Base-by-base conservation (phyloP, 2,797 vertebrate species). In the Uromys caudimaculatus region DNA sequence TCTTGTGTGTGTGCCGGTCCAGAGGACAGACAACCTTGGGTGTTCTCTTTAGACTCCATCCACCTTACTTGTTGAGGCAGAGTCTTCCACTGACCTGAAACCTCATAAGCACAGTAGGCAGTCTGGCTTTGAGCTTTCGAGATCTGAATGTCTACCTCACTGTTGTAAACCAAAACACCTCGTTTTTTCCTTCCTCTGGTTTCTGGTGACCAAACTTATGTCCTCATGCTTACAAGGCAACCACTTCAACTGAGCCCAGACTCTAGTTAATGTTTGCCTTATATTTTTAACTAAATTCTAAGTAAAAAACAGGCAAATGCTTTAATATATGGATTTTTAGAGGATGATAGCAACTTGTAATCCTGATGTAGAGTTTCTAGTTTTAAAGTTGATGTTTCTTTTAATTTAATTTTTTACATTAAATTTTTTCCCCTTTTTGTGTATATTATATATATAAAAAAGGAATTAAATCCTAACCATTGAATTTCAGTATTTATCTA, bases 191-290 rank as follows among this genome's bases (percentile, higher is more conserved):
- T 71, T n/a, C 17, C 69, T 87, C 6, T 58, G 17, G n/a, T 27
- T 44, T 88, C 52, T 75, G n/a, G 52, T 44, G n/a, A 44, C 17
- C 52, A 88, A 44, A 58, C 27, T 88, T 21, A 88, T 0, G 27
- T 58, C 19, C 38, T 58, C n/a, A 32, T 75, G 52, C 38, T 88
- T 75, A 29, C 14, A 41, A 32, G 16, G 24, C 52, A 73, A 73
- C 16, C 9, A 88, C 38, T 76, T 89, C 11, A 89, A 44, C 52
- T 75, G 38, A 88, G 27, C 29, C 38, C 52, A 93, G 21, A 38
- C 17, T 96, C 67, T 92, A 93, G 75, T 56, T 77, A n/a, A 8
- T 71, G 19, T 87, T 93, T 94, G 32, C 3, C 93, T 97, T 96
- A 14, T 69, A 76, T 87, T 97, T 41, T 96, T 88, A 84, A 86